These are phyloP conservation scores for Aricia artaxerxes DNA, from an alignment of 2,888 invertebrate genomes.

Conservation along the genomic window DNA sequence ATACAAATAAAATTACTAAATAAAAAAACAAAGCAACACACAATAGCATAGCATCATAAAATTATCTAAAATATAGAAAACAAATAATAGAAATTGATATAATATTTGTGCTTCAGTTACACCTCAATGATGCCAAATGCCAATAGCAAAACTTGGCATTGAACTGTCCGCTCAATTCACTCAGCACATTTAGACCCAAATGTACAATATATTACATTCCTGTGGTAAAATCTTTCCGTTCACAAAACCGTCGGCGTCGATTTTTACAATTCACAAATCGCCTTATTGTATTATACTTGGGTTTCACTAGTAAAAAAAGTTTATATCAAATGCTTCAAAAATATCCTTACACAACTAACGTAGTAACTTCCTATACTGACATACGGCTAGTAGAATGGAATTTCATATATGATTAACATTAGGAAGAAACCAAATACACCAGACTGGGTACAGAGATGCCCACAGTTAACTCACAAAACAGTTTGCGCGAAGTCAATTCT, in stretches of 20 bases:
- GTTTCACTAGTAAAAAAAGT: conserved; percentile 80
- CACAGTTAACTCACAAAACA: conserved; percentile 64
- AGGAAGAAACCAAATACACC: conserved; percentile 73
- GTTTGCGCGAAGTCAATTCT: conserved; percentile 70
- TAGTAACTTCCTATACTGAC: conserved; percentile 71
- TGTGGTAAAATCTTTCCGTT: conserved; percentile 75
- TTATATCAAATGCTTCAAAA: conserved; percentile 81
- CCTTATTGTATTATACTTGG: conserved; percentile 63
- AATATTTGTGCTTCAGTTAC: conserved; percentile 63
- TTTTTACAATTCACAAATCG: conserved; percentile 73
- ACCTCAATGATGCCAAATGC: conserved; percentile 68
- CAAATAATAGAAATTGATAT: conserved; percentile 55
- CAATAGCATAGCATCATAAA: conserved; percentile 73
- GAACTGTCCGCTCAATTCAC: conserved; percentile 76
- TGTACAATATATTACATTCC: conserved; percentile 80
- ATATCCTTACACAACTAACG: conserved; percentile 80
- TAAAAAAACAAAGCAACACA: conserved; percentile 78
- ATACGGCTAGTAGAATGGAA: conserved; percentile 72
- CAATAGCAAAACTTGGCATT: conserved; percentile 79
- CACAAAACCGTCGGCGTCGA: conserved; percentile 71
- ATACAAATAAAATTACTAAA: conserved; percentile 70
- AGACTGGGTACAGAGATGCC: conserved; percentile 73
- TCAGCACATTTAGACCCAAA: conserved; percentile 79
- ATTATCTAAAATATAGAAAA: conserved; percentile 74
- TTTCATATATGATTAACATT: conserved; percentile 68